Percentiles rank a stretch among this genome's conserved stretches.
Conservation (phyloP, 2,113 vertebrate species). For the Leptosomus discolor region DNA sequence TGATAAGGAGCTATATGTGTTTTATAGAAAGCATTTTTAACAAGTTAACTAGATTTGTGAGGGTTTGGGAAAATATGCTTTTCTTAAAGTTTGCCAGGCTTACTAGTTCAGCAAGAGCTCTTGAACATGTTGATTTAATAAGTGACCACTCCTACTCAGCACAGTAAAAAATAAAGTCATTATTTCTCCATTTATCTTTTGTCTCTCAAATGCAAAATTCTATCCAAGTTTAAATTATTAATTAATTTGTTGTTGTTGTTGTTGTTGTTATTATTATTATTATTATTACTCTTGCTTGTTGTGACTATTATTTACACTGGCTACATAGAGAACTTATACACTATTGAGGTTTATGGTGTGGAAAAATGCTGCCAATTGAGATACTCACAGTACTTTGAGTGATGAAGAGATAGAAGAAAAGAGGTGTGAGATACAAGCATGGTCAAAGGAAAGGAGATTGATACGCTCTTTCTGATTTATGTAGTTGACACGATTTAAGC, state of each 20-base stretch:
- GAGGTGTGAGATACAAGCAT: not conserved
- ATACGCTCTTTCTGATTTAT: not conserved
- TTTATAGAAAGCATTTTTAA: constrained; percentile 49
- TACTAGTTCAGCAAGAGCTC: not conserved
- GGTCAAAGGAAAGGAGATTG: not conserved
- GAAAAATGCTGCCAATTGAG: not conserved
- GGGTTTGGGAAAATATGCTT: not conserved
- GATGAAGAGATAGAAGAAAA: not conserved
- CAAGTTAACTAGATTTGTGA: constrained; percentile 10
- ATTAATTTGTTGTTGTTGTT: no score
- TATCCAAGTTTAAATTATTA: not conserved
- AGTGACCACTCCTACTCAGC: not conserved
- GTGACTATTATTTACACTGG: not conserved
- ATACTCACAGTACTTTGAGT: not conserved
- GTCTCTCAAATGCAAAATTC: not conserved
- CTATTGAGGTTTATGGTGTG: not conserved
- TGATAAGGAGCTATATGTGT: constrained; percentile 21
- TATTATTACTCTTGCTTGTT: not conserved
- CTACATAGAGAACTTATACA: not conserved
- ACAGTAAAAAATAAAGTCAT: not conserved
- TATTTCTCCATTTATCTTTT: not conserved
- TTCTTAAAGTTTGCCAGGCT: not conserved
- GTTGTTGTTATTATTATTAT: no score
- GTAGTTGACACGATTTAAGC: not conserved
- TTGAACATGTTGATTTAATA: not conserved